Conservation (phyloP, 1,140 invertebrate species). For the Triops cancriformis region DNA sequence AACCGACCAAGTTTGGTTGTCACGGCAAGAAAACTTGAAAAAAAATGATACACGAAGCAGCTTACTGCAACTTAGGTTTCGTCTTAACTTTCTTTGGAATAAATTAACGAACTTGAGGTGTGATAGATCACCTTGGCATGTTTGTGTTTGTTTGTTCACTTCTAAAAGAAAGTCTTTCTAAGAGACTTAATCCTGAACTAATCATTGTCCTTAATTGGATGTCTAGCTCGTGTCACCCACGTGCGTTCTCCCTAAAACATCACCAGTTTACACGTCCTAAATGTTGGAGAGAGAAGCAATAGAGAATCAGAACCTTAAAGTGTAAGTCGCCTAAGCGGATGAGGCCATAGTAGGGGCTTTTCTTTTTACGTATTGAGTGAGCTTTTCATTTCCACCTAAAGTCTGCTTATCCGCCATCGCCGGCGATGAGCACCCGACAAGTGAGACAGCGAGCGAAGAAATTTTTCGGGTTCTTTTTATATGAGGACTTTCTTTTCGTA, state of each 20-base stretch:
- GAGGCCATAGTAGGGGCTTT: too few relatives aligned
- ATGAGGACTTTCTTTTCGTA: too few relatives aligned
- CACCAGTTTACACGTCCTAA: not conserved
- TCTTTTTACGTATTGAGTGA: not conserved
- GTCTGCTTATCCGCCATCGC: not conserved
- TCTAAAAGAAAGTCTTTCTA: not conserved
- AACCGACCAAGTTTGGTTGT: not conserved
- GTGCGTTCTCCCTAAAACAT: not conserved
- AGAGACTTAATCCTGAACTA: not conserved
- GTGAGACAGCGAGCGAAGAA: not conserved
- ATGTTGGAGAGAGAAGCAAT: not conserved
- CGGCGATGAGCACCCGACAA: not conserved
- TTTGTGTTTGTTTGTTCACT: not conserved
- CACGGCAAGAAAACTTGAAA: not conserved
- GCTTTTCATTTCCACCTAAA: not conserved
- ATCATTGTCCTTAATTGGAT: not conserved
- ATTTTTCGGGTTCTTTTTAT: not conserved
- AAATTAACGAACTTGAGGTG: too few relatives aligned
- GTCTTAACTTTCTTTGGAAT: too few relatives aligned
- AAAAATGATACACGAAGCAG: not conserved
- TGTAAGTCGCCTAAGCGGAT: not conserved
- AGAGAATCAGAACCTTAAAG: not conserved
- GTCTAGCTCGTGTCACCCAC: not conserved
- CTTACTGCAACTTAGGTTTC: not conserved
- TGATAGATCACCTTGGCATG: too few relatives aligned